Percentiles rank a stretch among this genome's conserved stretches.
These are phyloP conservation scores for Triplophysa tibetana DNA, from an alignment of 2,113 vertebrate genomes.

Conservation along the genomic window DNA sequence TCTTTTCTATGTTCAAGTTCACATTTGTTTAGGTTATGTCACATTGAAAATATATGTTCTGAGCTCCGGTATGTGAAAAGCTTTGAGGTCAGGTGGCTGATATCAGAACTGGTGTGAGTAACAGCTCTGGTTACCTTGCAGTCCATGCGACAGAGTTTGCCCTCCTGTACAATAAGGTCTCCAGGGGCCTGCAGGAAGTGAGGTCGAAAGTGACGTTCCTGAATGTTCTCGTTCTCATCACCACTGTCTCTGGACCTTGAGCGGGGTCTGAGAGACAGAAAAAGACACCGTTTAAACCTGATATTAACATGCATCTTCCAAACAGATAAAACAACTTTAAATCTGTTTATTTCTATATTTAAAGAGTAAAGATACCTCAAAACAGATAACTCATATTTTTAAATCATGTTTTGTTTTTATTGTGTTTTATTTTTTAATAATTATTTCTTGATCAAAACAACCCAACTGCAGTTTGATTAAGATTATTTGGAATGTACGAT, in stretches of 20 bases:
- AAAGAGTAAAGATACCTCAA: too few species aligned
- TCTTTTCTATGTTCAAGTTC: not conserved
- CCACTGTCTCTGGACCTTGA: slow-evolving; percentile 95
- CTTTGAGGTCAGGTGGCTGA: not conserved
- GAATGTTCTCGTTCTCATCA: slow-evolving; percentile 95
- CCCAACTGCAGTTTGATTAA: too few species aligned
- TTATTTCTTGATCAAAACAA: too few species aligned
- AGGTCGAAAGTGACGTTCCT: slow-evolving; percentile 97
- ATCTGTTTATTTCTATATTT: too few species aligned
- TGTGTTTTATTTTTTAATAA: too few species aligned
- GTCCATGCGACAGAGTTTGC: slow-evolving; percentile 95
- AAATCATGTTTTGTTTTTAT: too few species aligned
- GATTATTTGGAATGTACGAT: too few species aligned
- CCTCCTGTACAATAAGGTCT: slow-evolving; percentile 94
- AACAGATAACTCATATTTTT: too few species aligned
- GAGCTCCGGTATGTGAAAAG: not conserved
- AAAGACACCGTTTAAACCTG: not conserved
- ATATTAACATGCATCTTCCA: not conserved
- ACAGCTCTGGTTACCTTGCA: slow-evolving; percentile 83
- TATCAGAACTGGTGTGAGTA: not conserved
- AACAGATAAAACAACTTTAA: too few species aligned
- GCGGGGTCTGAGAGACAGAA: slow-evolving; percentile 78
- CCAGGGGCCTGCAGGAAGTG: slow-evolving; percentile 98
- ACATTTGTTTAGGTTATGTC: not conserved
- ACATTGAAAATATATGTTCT: not conserved